Evolutionary conservation across 35 echinoderm and acorn worm species (phyloP).

Genomic region (Stichopus chloronotus): DNA sequence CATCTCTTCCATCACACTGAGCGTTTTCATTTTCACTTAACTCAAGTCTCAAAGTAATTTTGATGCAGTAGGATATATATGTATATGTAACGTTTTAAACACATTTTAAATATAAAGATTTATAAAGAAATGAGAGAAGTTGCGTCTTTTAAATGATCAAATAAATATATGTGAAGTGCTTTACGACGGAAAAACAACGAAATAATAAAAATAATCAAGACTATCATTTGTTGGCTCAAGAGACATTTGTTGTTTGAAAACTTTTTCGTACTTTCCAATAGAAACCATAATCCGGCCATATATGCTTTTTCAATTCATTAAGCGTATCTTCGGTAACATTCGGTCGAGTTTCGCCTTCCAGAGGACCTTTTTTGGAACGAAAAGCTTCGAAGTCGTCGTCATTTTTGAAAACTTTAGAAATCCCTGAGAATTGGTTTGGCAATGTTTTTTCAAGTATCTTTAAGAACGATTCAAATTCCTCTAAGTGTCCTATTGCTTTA

Average conservation of each 20-base stretch:
- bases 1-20: too few relatives aligned
- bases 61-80: too few relatives aligned
- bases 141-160: too few relatives aligned
- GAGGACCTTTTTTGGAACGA: constrained; percentile 24
- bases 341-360: neutral
- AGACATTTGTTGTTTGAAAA: neutral
- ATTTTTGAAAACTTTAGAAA: neutral
- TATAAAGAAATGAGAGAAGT: too few relatives aligned
- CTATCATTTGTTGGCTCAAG: too few relatives aligned
- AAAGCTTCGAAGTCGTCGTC: constrained; percentile 49
- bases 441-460: constrained; percentile 29
- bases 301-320: constrained; percentile 15
- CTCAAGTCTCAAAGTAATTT: too few relatives aligned
- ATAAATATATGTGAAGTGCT: too few relatives aligned
- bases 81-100: too few relatives aligned
- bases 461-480: constrained; percentile 26
- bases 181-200: too few relatives aligned
- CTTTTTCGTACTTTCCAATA: constrained; percentile 29
- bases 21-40: too few relatives aligned
- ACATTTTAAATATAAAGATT: too few relatives aligned
- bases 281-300: constrained; percentile 55
- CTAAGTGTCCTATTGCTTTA: constrained; percentile 29
- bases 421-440: constrained; percentile 19
- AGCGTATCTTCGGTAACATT: neutral
- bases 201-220: too few relatives aligned